These are phyloP conservation scores for Dryobotodes eremita DNA, from an alignment of 2,888 invertebrate species.

Conservation along the genomic window DNA sequence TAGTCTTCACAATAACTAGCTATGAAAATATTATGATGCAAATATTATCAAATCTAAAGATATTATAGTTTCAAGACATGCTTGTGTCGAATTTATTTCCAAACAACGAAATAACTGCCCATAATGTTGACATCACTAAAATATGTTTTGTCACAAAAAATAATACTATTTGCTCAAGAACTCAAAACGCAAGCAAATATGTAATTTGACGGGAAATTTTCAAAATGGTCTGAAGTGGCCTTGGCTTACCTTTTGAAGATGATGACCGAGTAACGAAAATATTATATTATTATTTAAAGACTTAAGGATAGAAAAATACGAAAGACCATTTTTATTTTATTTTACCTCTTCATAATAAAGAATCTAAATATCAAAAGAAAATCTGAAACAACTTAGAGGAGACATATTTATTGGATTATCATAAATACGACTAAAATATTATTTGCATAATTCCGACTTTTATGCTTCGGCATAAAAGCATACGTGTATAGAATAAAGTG, in stretches of 20 bases:
- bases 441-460: neutral
- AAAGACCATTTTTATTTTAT: neutral
- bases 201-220: slow-evolving; percentile 23
- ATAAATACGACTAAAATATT: neutral
- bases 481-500: too few species aligned
- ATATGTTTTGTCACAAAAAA: slow-evolving; percentile 21
- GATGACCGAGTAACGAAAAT: slow-evolving; percentile 1
- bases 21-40: neutral
- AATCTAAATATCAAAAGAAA: slow-evolving; percentile 33
- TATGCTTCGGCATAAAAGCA: neutral
- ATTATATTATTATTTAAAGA: slow-evolving; percentile 8
- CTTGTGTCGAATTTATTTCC: neutral
- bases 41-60: neutral
- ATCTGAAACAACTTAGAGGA: neutral
- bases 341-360: too few species aligned
- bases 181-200: slow-evolving; percentile 25
- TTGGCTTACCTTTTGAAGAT: slow-evolving; percentile 21
- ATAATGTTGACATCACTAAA: slow-evolving; percentile 12
- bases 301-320: neutral
- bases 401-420: slow-evolving; percentile 17
- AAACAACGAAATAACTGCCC: neutral
- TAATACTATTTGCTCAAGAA: slow-evolving; percentile 32
- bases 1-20: neutral
- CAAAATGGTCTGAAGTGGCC: slow-evolving; percentile 9
- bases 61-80: neutral